Conservation (phyloP, 1,140 invertebrate species). For the Anoplophora glabripennis region DNA sequence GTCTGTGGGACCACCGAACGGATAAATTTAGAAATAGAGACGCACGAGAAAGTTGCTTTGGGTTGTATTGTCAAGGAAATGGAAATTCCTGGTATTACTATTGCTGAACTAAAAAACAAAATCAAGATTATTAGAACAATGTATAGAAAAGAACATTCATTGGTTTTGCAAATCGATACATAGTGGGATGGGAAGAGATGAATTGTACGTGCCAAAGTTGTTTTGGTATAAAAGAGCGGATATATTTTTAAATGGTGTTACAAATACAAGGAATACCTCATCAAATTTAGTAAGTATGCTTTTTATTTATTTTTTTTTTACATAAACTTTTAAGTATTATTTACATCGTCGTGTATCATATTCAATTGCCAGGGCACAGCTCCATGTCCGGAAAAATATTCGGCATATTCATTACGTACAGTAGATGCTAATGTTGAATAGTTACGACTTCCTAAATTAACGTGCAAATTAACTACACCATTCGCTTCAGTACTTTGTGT, state of each 20-base stretch:
- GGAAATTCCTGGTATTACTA: conserved; percentile 22
- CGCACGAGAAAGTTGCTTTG: no score
- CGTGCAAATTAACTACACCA: conserved; percentile 8
- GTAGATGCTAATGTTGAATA: conserved; percentile 15
- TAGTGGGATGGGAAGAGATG: conserved; percentile 23
- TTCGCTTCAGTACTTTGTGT: conserved; percentile 13
- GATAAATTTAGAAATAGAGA: conserved; percentile 27
- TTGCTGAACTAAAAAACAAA: conserved; percentile 25
- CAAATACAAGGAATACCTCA: conserved; percentile 15
- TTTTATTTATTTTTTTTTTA: no score
- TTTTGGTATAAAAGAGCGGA: conserved; percentile 28
- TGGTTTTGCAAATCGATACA: conserved; percentile 27
- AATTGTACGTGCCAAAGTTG: conserved; percentile 26
- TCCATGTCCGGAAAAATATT: conserved; percentile 17
- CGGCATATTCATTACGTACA: conserved; percentile 23
- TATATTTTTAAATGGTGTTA: conserved; percentile 21
- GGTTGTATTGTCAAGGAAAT: no score
- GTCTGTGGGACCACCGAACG: conserved; percentile 14
- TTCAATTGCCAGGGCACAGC: conserved; percentile 19
- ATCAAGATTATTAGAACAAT: conserved; percentile 28
- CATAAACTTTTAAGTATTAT: no score
- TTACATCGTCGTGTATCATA: conserved; percentile 17
- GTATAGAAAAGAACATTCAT: conserved; percentile 19
- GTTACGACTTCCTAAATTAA: conserved; percentile 16
- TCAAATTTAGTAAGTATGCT: no score